Base-by-base conservation (phyloP, 2,113 vertebrate species). In the Strix uralensis region DNA sequence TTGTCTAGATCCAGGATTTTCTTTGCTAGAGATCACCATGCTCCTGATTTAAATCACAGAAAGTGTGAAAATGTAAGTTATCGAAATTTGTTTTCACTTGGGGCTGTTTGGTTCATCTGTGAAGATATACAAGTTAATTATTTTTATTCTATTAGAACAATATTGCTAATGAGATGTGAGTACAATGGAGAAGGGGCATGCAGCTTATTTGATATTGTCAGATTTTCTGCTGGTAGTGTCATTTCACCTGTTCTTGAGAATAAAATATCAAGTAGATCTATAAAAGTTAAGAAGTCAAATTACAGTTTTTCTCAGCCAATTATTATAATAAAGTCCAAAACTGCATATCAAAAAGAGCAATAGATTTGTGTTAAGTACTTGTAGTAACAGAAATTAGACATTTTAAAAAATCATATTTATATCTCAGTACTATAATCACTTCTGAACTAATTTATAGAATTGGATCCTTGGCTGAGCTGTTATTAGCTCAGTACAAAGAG, bases 121-220 rank as follows among this genome's bases (percentile, higher is more conserved):
- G 49, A 93, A 95, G 58, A 94, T 69, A 72, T 80, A 91, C 27
- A 57, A 67, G 66, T 57, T 94, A 86, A 96, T 67, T 96, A 94
- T 94, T 98, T 97, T 92, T 87, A 88, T 82, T 58, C 78, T 95
- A 66, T 91, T 89, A 90, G 88, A 96, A 70, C 62, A 71, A 52
- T 54, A 93, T 78, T n/a, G 9, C 54, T 92, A 42, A 90, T 65
- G 71, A 93, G 58, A 91, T 83, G 40, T 66, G 46, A 88, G 66
- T 25, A 77, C 75, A 81, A 86, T 36, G 42, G 52, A 89, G 46
- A 89, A 77, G 38, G 54, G 40, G 9, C 27, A 67, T 38, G 52
- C 34, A 84, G 80, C 65, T 75, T 52, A 89, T 47, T 47, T 47
- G 46, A 47, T 47, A 59, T n/a, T 78, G 69, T 78, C 57, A 94